phyloP scores from a whole-genome alignment of 2,113 vertebrate species.

The Chroicocephalus ridibundus region DNA sequence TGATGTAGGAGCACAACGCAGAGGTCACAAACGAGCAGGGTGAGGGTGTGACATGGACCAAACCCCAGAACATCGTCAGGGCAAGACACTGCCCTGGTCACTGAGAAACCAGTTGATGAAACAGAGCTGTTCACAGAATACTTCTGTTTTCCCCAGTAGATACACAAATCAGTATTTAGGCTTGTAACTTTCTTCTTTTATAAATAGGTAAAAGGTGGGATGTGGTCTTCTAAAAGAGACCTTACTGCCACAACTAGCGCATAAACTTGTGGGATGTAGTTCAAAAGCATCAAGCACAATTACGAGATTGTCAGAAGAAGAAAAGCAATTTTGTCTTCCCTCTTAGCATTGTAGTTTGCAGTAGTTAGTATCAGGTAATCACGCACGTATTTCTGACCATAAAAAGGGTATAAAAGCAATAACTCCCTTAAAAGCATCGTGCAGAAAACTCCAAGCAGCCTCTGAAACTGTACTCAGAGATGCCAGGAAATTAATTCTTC shows the following conservation, averaged over 20 bases:
- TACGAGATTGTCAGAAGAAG: not conserved
- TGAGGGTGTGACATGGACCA: not conserved
- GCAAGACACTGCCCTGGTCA: not conserved
- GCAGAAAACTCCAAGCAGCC: not conserved
- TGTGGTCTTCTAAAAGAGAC: not conserved
- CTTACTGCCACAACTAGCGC: not conserved
- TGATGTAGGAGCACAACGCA: not conserved
- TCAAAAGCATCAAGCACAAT: not conserved
- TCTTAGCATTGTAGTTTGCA: not conserved
- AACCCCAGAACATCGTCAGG: not conserved
- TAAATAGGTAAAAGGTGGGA: not conserved
- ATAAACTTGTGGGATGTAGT: not conserved
- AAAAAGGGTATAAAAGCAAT: conserved; percentile 9
- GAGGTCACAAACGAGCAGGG: not conserved
- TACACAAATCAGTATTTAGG: not conserved
- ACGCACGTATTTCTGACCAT: not conserved
- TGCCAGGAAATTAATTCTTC: conserved; percentile 51
- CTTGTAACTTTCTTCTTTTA: not conserved
- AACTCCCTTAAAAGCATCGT: conserved; percentile 1
- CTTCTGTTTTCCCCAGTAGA: not conserved
- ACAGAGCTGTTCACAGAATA: not conserved
- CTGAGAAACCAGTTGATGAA: not conserved
- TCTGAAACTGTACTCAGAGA: conserved; percentile 1
- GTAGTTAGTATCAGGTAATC: not conserved
- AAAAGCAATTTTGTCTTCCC: not conserved